Base-by-base conservation (phyloP, 2,113 vertebrate species). In the Gadus macrocephalus region DNA sequence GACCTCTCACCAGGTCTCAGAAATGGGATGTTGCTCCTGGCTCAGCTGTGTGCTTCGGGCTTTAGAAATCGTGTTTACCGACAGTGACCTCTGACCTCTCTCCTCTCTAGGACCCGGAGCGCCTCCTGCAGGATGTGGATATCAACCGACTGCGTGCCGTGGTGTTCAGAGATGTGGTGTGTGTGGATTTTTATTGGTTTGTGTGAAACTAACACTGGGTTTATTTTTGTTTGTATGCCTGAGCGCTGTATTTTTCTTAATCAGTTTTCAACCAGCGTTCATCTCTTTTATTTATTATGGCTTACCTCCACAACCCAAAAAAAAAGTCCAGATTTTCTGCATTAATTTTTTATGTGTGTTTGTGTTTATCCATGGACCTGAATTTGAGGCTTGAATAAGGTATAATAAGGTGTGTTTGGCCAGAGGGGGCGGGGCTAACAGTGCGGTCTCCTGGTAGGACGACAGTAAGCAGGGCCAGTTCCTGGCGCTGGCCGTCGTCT, bases 381-480 rank as follows among this genome's bases (percentile, higher is more conserved):
- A 35, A 35, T 35, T 35, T 35, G 31, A 35, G 31, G 31, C 31
- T 35, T 35, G 31, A 35, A 35, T 35, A 35, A 35, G 25, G 25
- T 25, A 25, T 25, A 25, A 25, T 25, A 35, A 35, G 31, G 31
- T 35, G 31, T 35, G 31, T 35, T 35, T 35, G 31, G 6, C 31
- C 31, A 35, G 31, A 35, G 31, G 31, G 31, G 31, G 4, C 6
- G 31, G 31, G 31, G 31, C 31, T 35, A 35, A 35, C 31, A 35
- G 64, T 65, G 78, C 55, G 7, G 53, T 60, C 60, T 65, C 58
- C 6, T 19, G 70, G 22, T 71, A 98, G 97, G 97, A 98, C 3
- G 97, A 99, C 84, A 98, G 97, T 72, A 99, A 98, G 58, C 97
- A 98, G 77, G 96, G 95, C 61, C 97, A 98, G 76, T 99, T 99